phyloP scores from a whole-genome alignment of 2,113 vertebrate species.

The sheep (Ovis aries) region DNA sequence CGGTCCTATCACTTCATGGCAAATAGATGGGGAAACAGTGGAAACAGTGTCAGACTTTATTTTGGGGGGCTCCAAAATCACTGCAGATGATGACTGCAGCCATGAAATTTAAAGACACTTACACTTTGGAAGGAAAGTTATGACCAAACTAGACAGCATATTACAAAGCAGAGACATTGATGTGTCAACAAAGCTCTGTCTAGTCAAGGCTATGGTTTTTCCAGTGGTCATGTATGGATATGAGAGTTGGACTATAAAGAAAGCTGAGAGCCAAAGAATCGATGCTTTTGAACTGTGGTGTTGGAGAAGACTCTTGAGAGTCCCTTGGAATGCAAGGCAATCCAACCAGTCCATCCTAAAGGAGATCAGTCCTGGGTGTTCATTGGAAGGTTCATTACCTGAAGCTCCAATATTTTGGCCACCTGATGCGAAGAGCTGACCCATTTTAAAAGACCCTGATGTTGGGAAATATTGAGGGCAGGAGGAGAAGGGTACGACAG shows the following conservation, averaged over 20 bases:
- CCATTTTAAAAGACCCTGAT: background rate
- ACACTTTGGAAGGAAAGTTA: background rate
- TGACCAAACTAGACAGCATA: background rate
- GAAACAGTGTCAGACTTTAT: background rate
- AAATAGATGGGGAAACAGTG: background rate
- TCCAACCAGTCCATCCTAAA: background rate
- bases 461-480: background rate
- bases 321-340: background rate
- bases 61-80: background rate
- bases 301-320: background rate
- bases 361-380: background rate
- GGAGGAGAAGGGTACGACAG: fast-evolving
- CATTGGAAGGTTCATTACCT: background rate
- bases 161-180: background rate
- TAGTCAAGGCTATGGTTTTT: background rate
- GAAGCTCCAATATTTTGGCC: background rate
- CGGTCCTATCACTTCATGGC: background rate
- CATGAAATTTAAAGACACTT: background rate
- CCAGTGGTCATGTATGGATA: background rate
- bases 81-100: background rate
- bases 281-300: background rate
- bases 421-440: background rate
- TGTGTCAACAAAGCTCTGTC: background rate
- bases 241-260: background rate
- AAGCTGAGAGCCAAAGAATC: background rate